Conservation (phyloP, 2,888 invertebrate genomes). For the Thereva unica region DNA sequence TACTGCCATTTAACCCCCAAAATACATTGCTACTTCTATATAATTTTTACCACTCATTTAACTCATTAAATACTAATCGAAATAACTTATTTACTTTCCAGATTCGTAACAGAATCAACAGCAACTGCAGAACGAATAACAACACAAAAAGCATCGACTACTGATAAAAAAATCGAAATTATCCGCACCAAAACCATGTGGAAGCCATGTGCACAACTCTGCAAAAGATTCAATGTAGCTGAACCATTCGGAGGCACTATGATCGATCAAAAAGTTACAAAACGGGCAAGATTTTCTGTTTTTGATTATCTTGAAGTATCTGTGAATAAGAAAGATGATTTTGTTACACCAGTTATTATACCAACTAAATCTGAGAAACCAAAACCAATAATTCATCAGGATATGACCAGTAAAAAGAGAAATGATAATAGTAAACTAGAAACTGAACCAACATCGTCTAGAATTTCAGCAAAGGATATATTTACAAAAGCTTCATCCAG, state of each 20-base stretch:
- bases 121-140: slow-evolving; percentile 49
- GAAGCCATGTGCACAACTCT: slow-evolving; percentile 82
- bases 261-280: slow-evolving; percentile 59
- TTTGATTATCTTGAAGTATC: slow-evolving; percentile 75
- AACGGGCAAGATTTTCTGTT: slow-evolving; percentile 71
- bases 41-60: background rate
- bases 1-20: background rate
- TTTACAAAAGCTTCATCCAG: slow-evolving; percentile 7
- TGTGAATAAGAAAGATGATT: slow-evolving; percentile 63
- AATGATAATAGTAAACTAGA: background rate
- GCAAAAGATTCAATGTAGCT: slow-evolving; percentile 92
- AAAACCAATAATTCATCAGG: slow-evolving; percentile 25
- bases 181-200: slow-evolving; percentile 72
- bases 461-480: slow-evolving; percentile 37
- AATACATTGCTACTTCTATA: background rate
- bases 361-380: slow-evolving; percentile 50
- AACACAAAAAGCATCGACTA: slow-evolving; percentile 50
- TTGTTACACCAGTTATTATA: slow-evolving; percentile 57
- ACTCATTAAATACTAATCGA: background rate
- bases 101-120: slow-evolving; percentile 68
- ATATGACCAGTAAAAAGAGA: background rate
- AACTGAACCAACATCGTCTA: background rate
- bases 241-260: slow-evolving; percentile 71
- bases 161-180: slow-evolving; percentile 67
- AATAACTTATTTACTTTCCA: slow-evolving; percentile 49